Conservation (phyloP, 2,888 invertebrate genomes). For the Agelastica alni region DNA sequence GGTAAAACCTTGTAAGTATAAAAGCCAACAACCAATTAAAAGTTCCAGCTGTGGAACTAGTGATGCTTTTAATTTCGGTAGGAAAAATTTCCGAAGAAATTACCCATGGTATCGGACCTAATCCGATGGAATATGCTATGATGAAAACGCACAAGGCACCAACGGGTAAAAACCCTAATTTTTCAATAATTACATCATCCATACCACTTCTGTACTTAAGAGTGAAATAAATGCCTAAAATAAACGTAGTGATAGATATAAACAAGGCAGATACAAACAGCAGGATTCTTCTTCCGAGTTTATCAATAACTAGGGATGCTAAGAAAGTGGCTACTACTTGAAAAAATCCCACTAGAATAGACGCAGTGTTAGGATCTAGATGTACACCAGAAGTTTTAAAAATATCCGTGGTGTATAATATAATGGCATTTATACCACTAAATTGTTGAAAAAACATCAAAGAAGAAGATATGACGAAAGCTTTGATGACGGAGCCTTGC, state of each 20-base stretch:
- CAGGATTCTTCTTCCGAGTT: constrained; percentile 76
- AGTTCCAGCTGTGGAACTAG: constrained; percentile 77
- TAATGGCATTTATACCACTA: constrained; percentile 81
- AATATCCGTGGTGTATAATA: constrained; percentile 77
- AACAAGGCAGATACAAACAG: constrained; percentile 71
- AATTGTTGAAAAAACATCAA: constrained; percentile 91
- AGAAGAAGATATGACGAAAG: constrained; percentile 71
- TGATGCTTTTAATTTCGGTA: constrained; percentile 76
- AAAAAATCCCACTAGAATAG: constrained; percentile 82
- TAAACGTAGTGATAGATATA: constrained; percentile 71
- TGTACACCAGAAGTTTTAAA: constrained; percentile 68
- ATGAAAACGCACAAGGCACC: constrained; percentile 76
- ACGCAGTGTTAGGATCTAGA: constrained; percentile 64
- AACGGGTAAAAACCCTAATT: constrained; percentile 76
- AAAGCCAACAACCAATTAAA: constrained; percentile 84
- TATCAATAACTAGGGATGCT: constrained; percentile 79
- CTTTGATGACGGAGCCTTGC: constrained; percentile 56
- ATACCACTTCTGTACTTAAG: constrained; percentile 52
- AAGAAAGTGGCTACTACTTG: constrained; percentile 78
- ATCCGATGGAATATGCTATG: constrained; percentile 76
- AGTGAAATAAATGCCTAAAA: constrained; percentile 75
- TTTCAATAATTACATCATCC: constrained; percentile 56
- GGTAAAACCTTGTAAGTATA: constrained; percentile 75
- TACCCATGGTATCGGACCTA: constrained; percentile 89
- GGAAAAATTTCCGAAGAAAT: constrained; percentile 83